Conservation (phyloP, 2,888 invertebrate genomes). For the Caenorhabditis sp. region DNA sequence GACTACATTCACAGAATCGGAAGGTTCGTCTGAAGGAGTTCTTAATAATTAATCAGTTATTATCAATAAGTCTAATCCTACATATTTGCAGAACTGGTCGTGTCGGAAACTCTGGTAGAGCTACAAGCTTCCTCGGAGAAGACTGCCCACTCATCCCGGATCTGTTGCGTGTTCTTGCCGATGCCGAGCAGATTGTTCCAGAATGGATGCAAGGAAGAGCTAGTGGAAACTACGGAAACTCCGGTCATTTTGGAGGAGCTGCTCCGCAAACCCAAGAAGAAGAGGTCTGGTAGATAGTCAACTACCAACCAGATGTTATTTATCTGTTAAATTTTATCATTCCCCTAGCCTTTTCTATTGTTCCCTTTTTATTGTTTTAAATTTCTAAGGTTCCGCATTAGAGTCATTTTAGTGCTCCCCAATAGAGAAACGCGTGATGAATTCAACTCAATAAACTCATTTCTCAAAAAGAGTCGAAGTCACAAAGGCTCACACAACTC, state of each 20-base stretch:
- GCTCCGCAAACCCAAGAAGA: constrained; percentile 14
- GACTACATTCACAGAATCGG: constrained; percentile 82
- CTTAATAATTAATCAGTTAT: too few relatives aligned
- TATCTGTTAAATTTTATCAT: constrained; percentile 25
- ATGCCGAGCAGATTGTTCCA: constrained; percentile 50
- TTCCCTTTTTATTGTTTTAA: neutral
- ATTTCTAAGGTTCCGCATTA: neutral
- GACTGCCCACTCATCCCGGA: constrained; percentile 83
- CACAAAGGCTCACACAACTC: too few relatives aligned
- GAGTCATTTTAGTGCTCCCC: too few relatives aligned
- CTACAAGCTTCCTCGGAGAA: constrained; percentile 83
- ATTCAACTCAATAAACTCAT: too few relatives aligned
- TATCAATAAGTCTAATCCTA: neutral
- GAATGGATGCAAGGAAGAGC: constrained; percentile 29
- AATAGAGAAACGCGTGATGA: too few relatives aligned
- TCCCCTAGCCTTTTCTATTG: neutral
- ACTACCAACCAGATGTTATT: neutral
- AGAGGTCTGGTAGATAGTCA: constrained; percentile 15
- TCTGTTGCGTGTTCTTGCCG: constrained; percentile 30
- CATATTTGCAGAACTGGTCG: constrained; percentile 79
- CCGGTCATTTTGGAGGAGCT: constrained; percentile 4
- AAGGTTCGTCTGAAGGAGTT: constrained; percentile 70
- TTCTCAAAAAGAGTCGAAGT: too few relatives aligned
- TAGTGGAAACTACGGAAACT: constrained; percentile 7
- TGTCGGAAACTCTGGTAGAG: constrained; percentile 81